Evolutionary conservation across 2,797 vertebrate genomes (phyloP).

Genomic region (Vultur gryphus): DNA sequence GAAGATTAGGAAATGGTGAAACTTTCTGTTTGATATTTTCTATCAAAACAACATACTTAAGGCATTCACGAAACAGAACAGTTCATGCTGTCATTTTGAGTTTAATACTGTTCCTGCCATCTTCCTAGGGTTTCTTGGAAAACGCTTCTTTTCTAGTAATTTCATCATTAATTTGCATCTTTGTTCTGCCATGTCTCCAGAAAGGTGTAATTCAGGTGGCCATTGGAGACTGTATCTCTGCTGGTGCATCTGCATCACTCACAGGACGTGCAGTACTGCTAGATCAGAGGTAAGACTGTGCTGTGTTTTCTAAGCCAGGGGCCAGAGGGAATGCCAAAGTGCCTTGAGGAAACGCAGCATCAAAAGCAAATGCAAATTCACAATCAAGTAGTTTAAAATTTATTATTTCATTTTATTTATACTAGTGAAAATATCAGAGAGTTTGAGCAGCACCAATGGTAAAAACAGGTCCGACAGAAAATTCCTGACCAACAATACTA

Average conservation of each 20-base stretch:
- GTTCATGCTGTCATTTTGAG: background rate
- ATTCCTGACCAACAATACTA: background rate
- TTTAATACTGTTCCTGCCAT: background rate
- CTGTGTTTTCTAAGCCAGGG: background rate
- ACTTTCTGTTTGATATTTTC: background rate
- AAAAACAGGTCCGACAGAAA: background rate
- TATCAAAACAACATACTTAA: background rate
- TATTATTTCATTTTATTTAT: background rate
- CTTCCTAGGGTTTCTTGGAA: background rate
- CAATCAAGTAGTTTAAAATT: background rate
- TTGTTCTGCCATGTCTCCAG: background rate
- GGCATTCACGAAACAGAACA: background rate
- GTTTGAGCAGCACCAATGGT: background rate
- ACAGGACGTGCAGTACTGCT: accelerated
- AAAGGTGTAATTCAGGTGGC: background rate
- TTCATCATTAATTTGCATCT: background rate
- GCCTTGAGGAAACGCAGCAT: background rate
- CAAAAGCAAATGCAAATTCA: background rate
- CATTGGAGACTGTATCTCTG: background rate
- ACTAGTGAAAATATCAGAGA: background rate
- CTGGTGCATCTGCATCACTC: accelerated
- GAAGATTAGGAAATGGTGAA: background rate
- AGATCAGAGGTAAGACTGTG: background rate
- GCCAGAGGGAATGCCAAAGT: background rate
- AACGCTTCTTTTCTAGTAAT: background rate